phyloP scores from a whole-genome alignment of 2,113 vertebrate species.

The Callorhinus ursinus region DNA sequence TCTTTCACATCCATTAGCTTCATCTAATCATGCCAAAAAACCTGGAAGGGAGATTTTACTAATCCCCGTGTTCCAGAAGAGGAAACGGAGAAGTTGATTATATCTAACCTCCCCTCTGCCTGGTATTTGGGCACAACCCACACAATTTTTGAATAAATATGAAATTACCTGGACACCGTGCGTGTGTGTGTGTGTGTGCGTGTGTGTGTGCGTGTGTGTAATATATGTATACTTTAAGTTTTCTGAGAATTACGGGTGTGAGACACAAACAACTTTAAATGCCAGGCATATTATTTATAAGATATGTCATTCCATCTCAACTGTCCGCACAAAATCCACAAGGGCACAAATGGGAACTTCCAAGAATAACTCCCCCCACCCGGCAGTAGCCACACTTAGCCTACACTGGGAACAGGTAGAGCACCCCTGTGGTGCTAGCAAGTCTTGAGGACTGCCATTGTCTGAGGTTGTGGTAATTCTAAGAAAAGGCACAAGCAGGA shows the following conservation, averaged over 20 bases:
- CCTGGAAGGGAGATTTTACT: neutral
- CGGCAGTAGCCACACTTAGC: fast-evolving
- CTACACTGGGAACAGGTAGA: fast-evolving
- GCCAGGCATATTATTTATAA: neutral
- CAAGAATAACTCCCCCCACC: neutral
- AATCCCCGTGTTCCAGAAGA: neutral
- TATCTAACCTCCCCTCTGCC: neutral
- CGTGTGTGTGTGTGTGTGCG: neutral
- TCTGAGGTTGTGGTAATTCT: neutral
- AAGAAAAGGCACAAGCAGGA: neutral
- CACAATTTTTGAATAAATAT: neutral
- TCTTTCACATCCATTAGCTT: neutral
- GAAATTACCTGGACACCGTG: neutral
- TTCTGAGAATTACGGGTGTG: neutral
- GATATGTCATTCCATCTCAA: neutral
- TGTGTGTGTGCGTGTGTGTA: neutral
- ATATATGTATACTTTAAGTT: neutral
- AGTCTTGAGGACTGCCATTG: too few species aligned
- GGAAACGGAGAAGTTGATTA: neutral
- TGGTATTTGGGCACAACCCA: neutral
- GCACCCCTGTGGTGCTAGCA: neutral
- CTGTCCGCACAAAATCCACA: neutral
- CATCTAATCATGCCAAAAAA: neutral
- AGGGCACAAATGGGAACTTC: neutral
- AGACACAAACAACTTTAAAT: slow-evolving; percentile 12